Evolutionary conservation across 2,797 vertebrate species (phyloP).

Genomic region (Sebastes dallii): DNA sequence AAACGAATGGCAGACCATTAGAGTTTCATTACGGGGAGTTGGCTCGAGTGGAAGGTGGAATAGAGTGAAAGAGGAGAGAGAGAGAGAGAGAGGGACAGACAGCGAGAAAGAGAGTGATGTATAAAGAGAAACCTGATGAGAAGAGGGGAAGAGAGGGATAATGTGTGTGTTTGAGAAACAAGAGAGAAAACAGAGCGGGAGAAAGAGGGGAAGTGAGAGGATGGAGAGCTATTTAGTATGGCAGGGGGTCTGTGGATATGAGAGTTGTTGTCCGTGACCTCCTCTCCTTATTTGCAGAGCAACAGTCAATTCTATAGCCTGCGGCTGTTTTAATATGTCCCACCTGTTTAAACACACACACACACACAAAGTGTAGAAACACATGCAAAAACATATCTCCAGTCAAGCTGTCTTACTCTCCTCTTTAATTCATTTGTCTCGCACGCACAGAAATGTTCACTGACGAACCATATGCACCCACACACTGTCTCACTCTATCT

Average conservation of each 20-base stretch:
- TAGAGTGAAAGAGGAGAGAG: slow-evolving; percentile 23
- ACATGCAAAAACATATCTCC: slow-evolving; percentile 12
- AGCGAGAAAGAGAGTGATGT: slow-evolving; percentile 32
- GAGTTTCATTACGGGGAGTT: slow-evolving; percentile 78
- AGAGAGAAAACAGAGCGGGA: slow-evolving; percentile 15
- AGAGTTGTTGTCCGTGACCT: slow-evolving; percentile 57
- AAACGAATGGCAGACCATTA: slow-evolving; percentile 79
- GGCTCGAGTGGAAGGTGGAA: slow-evolving; percentile 66
- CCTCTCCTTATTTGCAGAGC: slow-evolving; percentile 53
- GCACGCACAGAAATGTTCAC: background rate
- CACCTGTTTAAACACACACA: slow-evolving; percentile 59
- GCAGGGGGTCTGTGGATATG: slow-evolving; percentile 45
- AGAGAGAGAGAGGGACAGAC: background rate
- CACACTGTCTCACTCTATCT: background rate
- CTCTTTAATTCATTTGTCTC: slow-evolving; percentile 9
- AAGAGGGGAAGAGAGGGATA: slow-evolving; percentile 15
- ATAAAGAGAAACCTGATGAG: slow-evolving; percentile 48
- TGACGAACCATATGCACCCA: slow-evolving; percentile 2
- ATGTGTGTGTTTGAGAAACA: slow-evolving; percentile 8
- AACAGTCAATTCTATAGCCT: slow-evolving; percentile 58
- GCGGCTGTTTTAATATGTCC: slow-evolving; percentile 60
- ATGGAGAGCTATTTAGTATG: slow-evolving; percentile 41
- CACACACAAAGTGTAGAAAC: background rate
- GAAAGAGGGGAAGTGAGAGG: slow-evolving; percentile 9
- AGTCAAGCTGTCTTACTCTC: slow-evolving; percentile 4